Evolutionary conservation across 2,113 vertebrate genomes (phyloP), one percentile per base, ranked within the genome.

Genomic region (Heliornis fulica): DNA sequence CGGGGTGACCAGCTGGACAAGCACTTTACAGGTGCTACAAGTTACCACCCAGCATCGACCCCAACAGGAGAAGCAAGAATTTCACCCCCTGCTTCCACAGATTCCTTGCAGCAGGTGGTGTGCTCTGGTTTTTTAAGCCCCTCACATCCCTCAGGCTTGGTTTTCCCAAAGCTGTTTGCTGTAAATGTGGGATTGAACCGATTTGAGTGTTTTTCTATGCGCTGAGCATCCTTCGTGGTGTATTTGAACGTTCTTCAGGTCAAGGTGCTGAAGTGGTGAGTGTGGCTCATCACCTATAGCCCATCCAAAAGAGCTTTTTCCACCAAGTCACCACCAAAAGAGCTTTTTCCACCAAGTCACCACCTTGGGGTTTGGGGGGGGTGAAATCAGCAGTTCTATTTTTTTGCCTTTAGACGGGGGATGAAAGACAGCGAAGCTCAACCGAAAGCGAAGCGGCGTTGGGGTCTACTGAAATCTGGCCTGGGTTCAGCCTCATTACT

Each of bases 251-350:
- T 64, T 77, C 87, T 81, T 76, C 31, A 45, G 34, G 28, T 40
- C 77, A 56, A n/a, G 68, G 68, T 32, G 77, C 50, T 8, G 8
- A 76, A 41, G 51, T 0, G 2, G 1, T 1, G 26, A 70, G 16
- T 1, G 1, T 2, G 2, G 26, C 36, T 46, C 5, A 26, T 51
- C 68, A 23, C 48, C 45, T 16, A 1, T 1, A 68, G 36, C 5
- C 0, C 38, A 36, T 22, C 68, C 83, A 20, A 41, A 63, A 8
- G 0, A 15, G n/a, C 72, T 61, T 76, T 70, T 66, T 4, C 50
- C n/a, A 10, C 17, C 56, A 31, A 45, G 32, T 2, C n/a, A n/a
- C n/a, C n/a, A n/a, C 68, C 83, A 20, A 41, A 63, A 8, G 0
- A 15, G n/a, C 72, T 61, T 76, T 70, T 66, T n/a, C n/a, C n/a